Percentiles rank a stretch among this genome's conserved stretches.
Evolutionary conservation across 1,140 invertebrate species (phyloP).

Genomic region (Ceratosolen fusciceps): DNA sequence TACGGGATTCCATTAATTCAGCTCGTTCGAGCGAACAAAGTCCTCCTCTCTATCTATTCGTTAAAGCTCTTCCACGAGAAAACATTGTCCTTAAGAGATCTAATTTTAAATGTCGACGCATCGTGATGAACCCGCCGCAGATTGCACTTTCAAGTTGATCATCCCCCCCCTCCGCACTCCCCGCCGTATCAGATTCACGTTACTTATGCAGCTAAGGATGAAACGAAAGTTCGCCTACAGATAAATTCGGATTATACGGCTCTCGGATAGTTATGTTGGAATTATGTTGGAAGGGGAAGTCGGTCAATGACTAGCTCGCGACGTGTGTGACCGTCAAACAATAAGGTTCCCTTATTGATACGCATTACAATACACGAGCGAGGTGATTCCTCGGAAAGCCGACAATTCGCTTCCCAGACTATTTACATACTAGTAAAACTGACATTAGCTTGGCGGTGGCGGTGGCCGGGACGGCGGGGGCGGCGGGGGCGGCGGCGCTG

Average conservation of each 20-base stretch:
- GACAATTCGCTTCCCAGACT: not conserved
- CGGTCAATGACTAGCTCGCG: no score
- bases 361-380: not conserved
- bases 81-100: not conserved
- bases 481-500: not conserved
- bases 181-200: no score
- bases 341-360: no score
- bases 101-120: not conserved
- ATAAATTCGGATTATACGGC: no score
- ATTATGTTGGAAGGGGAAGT: no score
- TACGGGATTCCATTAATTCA: not conserved
- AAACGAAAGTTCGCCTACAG: no score
- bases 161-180: no score
- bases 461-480: no score
- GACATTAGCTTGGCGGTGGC: not conserved
- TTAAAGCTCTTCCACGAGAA: not conserved
- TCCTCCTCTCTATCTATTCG: no score
- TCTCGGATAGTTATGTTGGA: no score
- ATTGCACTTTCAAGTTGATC: not conserved
- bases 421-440: conserved; percentile 6
- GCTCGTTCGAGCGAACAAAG: not conserved
- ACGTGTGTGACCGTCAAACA: no score
- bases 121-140: not conserved
- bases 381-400: not conserved
- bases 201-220: no score